Evolutionary conservation across 2,113 vertebrate genomes (phyloP), one percentile per base, ranked within the genome.

Genomic region (Leucopsar rothschildi): DNA sequence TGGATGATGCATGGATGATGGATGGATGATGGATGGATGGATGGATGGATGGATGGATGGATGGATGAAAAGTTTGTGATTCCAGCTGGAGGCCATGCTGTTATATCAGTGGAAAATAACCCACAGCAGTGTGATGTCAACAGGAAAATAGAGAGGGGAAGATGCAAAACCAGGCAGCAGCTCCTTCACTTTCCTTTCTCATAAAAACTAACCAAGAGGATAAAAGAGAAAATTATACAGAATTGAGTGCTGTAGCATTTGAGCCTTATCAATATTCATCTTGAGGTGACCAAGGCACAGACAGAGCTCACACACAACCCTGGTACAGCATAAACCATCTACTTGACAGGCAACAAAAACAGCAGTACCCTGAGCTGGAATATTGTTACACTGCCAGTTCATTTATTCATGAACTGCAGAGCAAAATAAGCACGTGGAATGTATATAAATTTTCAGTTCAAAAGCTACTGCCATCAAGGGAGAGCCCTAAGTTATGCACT

Each of bases 361-460:
- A 53, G 77, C 92, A 82, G 57, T 25, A 84, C 68, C 33, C 45
- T 71, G 77, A 72, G 60, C 59, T 80, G 10, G 35, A 70, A 80
- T 50, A 42, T 52, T 92, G 79, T 87, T 96, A 64, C 72, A 82
- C 76, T 53, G 88, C 14, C 60, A 88, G 86, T 94, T 96, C 95
- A 95, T 95, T 94, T 96, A 97, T 96, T 96, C 93, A 96, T 96
- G 93, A 95, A 92, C 76, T 90, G 92, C 90, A 88, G 90, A 93
- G 92, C 61, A 93, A 97, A 96, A 97, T 84, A 97, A 94, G 93
- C 88, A 84, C n/a, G 45, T 84, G 92, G 77, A 95, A 91, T 86
- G 95, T 76, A 33, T 96, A 92, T 83, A 90, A 95, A 94, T 94
- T 88, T 71, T 55, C 72, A 88, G 93, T 95, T 96, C 93, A 96